Evolutionary conservation across 2,888 invertebrate species (phyloP), one percentile per base, ranked within the genome.

Genomic region (Celastrina argiolus): DNA sequence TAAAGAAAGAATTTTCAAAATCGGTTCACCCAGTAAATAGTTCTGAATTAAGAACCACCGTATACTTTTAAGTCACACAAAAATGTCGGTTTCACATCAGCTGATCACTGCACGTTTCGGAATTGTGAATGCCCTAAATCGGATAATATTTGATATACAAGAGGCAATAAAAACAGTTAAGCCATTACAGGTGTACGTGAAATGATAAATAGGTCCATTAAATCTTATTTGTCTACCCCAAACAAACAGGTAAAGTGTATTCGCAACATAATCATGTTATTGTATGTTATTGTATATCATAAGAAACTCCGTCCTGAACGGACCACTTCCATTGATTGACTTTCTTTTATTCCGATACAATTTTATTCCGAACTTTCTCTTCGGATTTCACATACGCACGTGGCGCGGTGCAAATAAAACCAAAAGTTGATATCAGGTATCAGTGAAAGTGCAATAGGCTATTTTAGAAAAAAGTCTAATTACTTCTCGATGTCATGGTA

Each of bases 281-380:
- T 16, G 58, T 14, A n/a, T 12, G 4, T 10, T 41, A n/a, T n/a
- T 16, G 26, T 58, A 31, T 58, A 58, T 58, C 31, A 58, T 31
- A 58, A 31, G 31, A 58, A 58, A 28, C 31, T n/a, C 58, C 58
- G 28, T 58, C 58, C 58, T 31, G 31, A 51, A 26, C 31, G 58
- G 31, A 31, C 31, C 28, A 58, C 28, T 58, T 58, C 31, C 58
- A n/a, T 8, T 58, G 31, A 58, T 58, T 31, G 58, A 51, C 58
- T 58, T 58, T 58, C 58, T 58, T 58, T 58, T 58, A 58, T 58
- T 58, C 31, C 58, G 28, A 58, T 58, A 28, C 58, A 58, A 58
- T 58, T 58, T 31, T 58, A 58, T 58, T 31, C 31, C 16, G 8
- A 58, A 31, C 28, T 31, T 58, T 58, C 28, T 58, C 28, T 58